Base-by-base conservation (phyloP, 2,113 vertebrate species). In the Sebastes fasciatus region DNA sequence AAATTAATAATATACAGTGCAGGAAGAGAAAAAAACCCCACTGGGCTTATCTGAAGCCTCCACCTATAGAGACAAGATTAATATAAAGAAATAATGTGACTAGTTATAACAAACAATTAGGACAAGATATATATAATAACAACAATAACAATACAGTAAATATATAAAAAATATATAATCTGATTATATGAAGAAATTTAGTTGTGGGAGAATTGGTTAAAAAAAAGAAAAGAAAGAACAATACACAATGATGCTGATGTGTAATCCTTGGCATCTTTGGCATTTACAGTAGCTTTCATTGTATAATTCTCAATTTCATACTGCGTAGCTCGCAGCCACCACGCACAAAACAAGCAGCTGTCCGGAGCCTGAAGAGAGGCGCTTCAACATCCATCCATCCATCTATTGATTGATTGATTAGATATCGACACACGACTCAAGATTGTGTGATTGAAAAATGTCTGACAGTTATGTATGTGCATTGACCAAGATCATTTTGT, bases 321-420 rank as follows among this genome's bases (percentile, higher is more conserved):
- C 91, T 94, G 92, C 94, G 93, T 94, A 94, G 93, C 87, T 91
- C 58, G 79, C 91, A 90, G 92, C 77, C 88, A 89, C 77, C 88
- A 89, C 82, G 75, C 87, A 75, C 79, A 34, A 76, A 82, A 80
- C 78, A 21, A 63, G 64, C 76, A 55, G 83, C 77, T 81, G 82
- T 80, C 80, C 67, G 69, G 69, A 90, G 73, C 71, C 69, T 40
- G 42, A 72, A 34, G 6, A 67, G 34, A 80, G 54, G 65, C 72
- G 63, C 72, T 65, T 80, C 72, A 43, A 17, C 75, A 54, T 78
- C 42, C 57, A 65, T 66, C 14, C 26, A 79, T 34, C 34, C 34
- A 34, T 34, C 34, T 34, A 34, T 34, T 34, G 34, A 34, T 34
- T 34, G 34, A 34, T 78, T 77, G 74, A 84, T 52, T 71, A 7